Base-by-base conservation (phyloP, 2,888 invertebrate species). In the Leptothorax acervorum region DNA sequence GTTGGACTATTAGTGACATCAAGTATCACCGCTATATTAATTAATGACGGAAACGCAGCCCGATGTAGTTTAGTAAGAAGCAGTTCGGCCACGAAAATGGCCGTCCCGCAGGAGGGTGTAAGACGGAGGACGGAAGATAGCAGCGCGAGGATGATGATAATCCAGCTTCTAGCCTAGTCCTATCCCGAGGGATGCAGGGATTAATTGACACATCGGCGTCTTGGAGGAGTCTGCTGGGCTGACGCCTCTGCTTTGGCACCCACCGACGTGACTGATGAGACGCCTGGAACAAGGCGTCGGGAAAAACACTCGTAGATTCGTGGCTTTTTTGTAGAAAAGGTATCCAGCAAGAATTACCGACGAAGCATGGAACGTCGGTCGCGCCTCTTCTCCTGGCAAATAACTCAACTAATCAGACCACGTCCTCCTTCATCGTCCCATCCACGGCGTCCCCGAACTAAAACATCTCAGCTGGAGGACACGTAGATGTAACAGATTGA, bases 131-230 rank as follows among this genome's bases (percentile, higher is more conserved):
- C 76, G 81, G 71, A 71, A 83, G 88, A 88, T 87, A 84, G 83
- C 68, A 70, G 71, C 70, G 88, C 66, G 89, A 78, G 89, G 90
- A 89, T 85, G 88, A 89, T 87, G 88, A 90, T 90, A 90, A 89
- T 89, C 89, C 89, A 79, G 88, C 88, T 79, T 85, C 91, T 86
- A 86, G 88, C 78, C 87, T 88, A 86, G 88, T 82, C 84, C 75
- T 81, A 86, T 92, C 93, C 92, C 93, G 70, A 65, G 92, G 92
- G 93, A 93, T 91, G 91, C 90, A 89, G 90, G 94, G 93, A 94
- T 94, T 95, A 94, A 94, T 94, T 94, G 94, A 94, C 94, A 94
- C 94, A 94, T 94, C 93, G 94, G 93, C 93, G 93, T 92, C 92
- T 89, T 88, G 90, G 93, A 87, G 90, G 88, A 89, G 89, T 86